These are phyloP conservation scores for Rhinoderma darwinii DNA, from an alignment of 2,113 vertebrate species.

Conservation along the genomic window DNA sequence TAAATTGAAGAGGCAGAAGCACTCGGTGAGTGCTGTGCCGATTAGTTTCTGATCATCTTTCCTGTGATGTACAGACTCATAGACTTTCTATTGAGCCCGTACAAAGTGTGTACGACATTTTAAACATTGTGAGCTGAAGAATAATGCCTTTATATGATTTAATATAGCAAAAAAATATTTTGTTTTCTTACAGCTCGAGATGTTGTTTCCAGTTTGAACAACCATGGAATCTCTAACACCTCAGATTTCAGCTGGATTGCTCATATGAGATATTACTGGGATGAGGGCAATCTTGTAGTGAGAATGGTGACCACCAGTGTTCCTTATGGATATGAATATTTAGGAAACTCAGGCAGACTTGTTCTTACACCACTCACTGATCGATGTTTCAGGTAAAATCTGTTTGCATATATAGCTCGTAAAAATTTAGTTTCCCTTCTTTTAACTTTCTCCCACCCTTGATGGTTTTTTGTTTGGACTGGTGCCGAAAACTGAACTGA, in stretches of 20 bases:
- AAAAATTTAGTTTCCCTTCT: not conserved
- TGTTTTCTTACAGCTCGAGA: conserved; percentile 59
- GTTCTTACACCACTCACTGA: conserved; percentile 12
- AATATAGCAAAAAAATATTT: not conserved
- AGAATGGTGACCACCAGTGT: conserved; percentile 60
- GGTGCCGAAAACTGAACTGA: not conserved
- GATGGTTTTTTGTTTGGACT: too few species aligned
- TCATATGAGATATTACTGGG: conserved; percentile 62
- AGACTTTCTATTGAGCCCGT: too few species aligned
- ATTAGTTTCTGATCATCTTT: too few species aligned
- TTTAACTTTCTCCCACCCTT: not conserved
- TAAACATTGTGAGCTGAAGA: not conserved
- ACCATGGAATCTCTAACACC: conserved; percentile 10
- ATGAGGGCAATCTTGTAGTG: conserved; percentile 51
- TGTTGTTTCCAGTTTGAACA: conserved; percentile 54
- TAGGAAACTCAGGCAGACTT: conserved; percentile 52
- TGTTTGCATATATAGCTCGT: not conserved
- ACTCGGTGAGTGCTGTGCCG: too few species aligned
- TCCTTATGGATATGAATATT: conserved; percentile 62
- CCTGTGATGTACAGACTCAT: too few species aligned
- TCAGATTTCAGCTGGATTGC: conserved; percentile 61
- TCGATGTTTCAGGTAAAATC: conserved; percentile 25
- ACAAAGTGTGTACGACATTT: too few species aligned
- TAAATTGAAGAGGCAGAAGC: too few species aligned
- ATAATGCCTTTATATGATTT: not conserved